Conservation (phyloP, 2,797 vertebrate genomes). For the Rhodeus uyekii region DNA sequence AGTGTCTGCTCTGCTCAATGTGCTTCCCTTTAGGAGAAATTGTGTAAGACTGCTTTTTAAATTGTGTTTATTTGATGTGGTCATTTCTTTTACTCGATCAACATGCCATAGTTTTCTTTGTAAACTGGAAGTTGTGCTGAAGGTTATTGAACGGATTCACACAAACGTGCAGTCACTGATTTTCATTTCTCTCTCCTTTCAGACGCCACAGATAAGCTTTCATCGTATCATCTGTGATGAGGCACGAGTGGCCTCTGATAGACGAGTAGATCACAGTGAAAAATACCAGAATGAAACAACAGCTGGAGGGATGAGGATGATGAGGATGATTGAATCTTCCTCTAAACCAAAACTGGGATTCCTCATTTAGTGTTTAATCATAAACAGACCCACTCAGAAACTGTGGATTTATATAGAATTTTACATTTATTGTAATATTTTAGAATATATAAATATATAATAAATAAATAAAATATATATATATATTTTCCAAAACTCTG, state of each 20-base stretch:
- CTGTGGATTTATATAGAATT: background rate
- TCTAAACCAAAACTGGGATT: background rate
- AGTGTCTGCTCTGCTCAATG: slow-evolving; percentile 49
- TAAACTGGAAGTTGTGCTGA: background rate
- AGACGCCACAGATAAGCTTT: background rate
- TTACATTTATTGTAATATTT: background rate
- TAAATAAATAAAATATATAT: too few species aligned
- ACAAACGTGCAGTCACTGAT: background rate
- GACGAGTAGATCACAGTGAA: background rate
- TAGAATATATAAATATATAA: background rate
- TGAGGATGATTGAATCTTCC: slow-evolving; percentile 4
- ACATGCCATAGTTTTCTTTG: background rate
- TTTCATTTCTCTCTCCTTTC: background rate
- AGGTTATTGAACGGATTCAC: background rate
- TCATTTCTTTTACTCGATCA: background rate
- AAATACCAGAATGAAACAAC: slow-evolving; percentile 43
- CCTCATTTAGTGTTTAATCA: background rate
- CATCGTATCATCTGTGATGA: slow-evolving; percentile 1
- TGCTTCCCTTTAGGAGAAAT: slow-evolving; percentile 31
- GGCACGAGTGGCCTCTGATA: background rate
- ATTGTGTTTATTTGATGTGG: slow-evolving; percentile 22
- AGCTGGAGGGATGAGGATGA: slow-evolving; percentile 52
- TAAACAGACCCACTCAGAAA: background rate
- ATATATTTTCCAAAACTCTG: background rate
- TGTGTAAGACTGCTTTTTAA: slow-evolving; percentile 19